Conservation (phyloP, 1,140 invertebrate species). For the Apocrypta bakeri region DNA sequence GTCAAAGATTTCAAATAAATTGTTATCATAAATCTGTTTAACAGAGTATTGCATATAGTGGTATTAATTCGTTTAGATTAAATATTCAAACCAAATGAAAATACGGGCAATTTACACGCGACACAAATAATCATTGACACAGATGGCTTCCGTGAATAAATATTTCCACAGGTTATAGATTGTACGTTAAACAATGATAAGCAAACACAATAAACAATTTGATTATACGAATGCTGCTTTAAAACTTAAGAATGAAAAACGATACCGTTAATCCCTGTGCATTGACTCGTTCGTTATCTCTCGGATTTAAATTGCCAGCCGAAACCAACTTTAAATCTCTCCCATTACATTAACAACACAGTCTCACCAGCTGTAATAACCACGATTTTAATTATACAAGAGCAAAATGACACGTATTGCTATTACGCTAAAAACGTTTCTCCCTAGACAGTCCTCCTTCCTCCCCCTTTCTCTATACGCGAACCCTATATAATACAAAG, state of each 20-base stretch:
- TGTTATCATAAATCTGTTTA: no score
- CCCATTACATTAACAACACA: background rate
- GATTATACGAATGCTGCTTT: background rate
- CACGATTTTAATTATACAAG: slow-evolving; percentile 26
- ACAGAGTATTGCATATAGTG: no score
- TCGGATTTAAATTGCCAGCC: background rate
- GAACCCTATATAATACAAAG: background rate
- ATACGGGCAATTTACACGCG: background rate
- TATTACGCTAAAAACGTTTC: slow-evolving; percentile 5
- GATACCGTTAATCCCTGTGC: no score
- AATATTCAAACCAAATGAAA: background rate
- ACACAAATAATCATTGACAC: background rate
- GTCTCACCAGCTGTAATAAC: background rate
- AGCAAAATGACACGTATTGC: background rate
- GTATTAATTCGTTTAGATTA: no score
- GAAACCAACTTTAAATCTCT: background rate
- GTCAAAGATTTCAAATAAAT: no score
- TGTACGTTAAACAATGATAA: no score
- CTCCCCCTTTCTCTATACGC: background rate
- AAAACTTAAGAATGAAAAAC: background rate
- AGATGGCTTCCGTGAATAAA: background rate
- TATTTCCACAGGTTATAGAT: background rate
- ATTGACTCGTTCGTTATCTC: background rate
- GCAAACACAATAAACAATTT: background rate
- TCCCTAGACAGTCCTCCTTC: background rate